Evolutionary conservation across 1,140 invertebrate genomes (phyloP).

Genomic region (Papilio machaon): DNA sequence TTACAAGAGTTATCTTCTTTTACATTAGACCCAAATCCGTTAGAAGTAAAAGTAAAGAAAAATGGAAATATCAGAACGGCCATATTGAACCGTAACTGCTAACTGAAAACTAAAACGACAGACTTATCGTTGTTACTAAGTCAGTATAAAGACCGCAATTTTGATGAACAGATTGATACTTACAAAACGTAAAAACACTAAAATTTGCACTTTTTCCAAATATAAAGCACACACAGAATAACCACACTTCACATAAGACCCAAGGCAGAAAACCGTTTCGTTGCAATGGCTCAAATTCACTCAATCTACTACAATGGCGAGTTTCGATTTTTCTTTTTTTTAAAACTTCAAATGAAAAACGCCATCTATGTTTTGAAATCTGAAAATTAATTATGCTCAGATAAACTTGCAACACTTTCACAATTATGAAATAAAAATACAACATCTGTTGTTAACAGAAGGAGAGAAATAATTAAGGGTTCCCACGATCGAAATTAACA

Average conservation of each 20-base stretch:
- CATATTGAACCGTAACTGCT: conserved; percentile 73
- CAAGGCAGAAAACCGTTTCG: conserved; percentile 79
- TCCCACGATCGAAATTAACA: background rate
- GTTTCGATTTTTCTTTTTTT: conserved; percentile 73
- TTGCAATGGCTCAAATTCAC: conserved; percentile 71
- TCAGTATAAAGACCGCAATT: conserved; percentile 14
- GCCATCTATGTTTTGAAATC: conserved; percentile 57
- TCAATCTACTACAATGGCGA: conserved; percentile 61
- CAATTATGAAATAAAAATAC: conserved; percentile 27
- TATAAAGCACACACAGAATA: conserved; percentile 73
- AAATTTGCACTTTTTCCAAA: conserved; percentile 66
- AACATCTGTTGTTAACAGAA: background rate
- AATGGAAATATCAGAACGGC: conserved; percentile 72
- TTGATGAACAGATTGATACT: conserved; percentile 54
- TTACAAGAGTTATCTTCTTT: conserved; percentile 19
- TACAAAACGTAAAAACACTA: conserved; percentile 73
- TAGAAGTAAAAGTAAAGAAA: conserved; percentile 45
- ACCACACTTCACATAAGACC: conserved; percentile 77
- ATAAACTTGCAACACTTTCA: conserved; percentile 43
- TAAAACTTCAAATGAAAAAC: conserved; percentile 49
- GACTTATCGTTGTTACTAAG: conserved; percentile 41
- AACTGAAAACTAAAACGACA: conserved; percentile 51
- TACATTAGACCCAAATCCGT: conserved; percentile 20
- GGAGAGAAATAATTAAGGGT: background rate
- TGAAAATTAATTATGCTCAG: conserved; percentile 16